phyloP scores from a whole-genome alignment of 2,888 invertebrate species.

The Pollenia griseotomentosa region DNA sequence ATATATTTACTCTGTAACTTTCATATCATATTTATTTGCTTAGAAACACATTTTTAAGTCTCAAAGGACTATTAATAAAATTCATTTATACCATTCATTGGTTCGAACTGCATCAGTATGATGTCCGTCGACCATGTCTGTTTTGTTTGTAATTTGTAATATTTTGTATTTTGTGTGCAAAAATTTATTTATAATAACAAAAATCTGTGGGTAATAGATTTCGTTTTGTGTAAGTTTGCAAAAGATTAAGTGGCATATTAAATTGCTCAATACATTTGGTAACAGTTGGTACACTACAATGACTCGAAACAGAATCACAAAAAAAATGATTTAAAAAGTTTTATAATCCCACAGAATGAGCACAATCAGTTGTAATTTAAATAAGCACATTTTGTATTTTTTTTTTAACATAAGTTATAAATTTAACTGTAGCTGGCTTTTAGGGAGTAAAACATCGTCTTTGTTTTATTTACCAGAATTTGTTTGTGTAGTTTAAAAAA shows the following conservation, averaged over 20 bases:
- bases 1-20: too few species aligned
- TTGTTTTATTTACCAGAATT: neutral
- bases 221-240: conserved; percentile 7
- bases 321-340: neutral
- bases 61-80: conserved; percentile 38
- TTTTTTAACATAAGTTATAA: neutral
- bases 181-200: neutral
- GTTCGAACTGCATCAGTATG: neutral
- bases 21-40: conserved; percentile 8
- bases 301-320: neutral
- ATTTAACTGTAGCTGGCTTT: neutral
- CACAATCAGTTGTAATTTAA: neutral
- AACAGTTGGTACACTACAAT: conserved; percentile 21
- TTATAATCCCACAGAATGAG: neutral
- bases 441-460: neutral
- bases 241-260: conserved; percentile 40
- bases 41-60: conserved; percentile 21
- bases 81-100: conserved; percentile 1
- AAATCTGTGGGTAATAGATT: neutral
- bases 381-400: neutral
- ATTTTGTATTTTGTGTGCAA: neutral
- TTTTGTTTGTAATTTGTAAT: neutral
- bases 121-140: neutral
- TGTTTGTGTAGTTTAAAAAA: neutral
- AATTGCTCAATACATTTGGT: conserved; percentile 39